Conservation (phyloP, 2,113 vertebrate species). For the Macrotus californicus region DNA sequence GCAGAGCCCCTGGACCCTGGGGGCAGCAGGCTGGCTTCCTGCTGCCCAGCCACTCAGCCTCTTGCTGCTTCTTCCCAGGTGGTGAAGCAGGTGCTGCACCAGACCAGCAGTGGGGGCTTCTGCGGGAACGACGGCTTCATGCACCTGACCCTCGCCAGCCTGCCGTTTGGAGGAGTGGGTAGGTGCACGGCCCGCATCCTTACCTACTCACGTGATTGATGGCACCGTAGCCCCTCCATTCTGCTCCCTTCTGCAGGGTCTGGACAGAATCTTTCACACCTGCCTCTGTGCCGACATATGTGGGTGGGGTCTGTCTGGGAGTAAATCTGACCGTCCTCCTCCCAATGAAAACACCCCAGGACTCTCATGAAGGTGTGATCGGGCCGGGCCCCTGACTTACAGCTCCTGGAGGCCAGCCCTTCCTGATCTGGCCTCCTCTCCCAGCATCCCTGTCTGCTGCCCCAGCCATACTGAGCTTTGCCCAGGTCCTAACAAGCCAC, state of each 20-base stretch:
- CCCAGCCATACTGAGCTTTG: neutral
- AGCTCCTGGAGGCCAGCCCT: neutral
- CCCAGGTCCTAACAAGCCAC: neutral
- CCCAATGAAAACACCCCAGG: neutral
- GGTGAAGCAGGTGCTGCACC: slow-evolving; percentile 80
- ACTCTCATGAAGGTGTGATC: neutral
- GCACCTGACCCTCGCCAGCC: slow-evolving; percentile 77
- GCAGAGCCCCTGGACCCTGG: neutral
- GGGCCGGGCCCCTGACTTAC: neutral
- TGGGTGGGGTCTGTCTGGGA: neutral
- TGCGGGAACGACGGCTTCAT: slow-evolving; percentile 90
- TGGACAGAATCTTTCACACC: neutral
- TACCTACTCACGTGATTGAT: rapidly evolving
- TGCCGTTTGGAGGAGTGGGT: slow-evolving; percentile 94
- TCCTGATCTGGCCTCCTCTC: neutral
- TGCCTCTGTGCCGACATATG: neutral
- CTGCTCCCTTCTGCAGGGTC: neutral
- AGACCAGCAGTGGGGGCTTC: slow-evolving; percentile 90
- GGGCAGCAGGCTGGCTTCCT: neutral
- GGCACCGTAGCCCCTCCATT: neutral
- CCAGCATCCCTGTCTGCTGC: neutral
- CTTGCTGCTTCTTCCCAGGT: slow-evolving; percentile 61
- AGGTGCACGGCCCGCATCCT: slow-evolving; percentile 57
- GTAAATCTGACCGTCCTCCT: neutral
- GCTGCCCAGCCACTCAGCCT: neutral